Evolutionary conservation across 2,888 invertebrate species (phyloP), one percentile per base, ranked within the genome.

Genomic region (Craniophora ligustri): DNA sequence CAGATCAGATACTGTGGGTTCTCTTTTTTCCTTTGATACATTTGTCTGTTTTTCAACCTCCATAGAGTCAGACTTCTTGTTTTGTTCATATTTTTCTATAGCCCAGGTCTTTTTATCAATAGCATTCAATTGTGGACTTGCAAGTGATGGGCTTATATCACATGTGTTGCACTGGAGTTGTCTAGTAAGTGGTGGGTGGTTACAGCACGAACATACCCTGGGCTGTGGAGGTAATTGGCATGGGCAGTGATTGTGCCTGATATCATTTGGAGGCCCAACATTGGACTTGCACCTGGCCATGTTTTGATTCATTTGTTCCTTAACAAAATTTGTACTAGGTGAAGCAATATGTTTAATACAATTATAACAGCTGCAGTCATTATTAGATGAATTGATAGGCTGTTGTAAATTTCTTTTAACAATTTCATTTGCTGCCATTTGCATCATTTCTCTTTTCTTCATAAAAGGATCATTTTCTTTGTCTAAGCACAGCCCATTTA

Each of bases 1-100:
- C 44, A 96, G 84, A 76, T 96, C 95, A 48, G 91, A 88, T 15
- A 94, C 93, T 15, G 94, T 94, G 7, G 95, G 94, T 73, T 95
- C 94, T 49, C 88, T 78, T 70, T 88, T 91, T 38, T 92, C 91
- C 65, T 89, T 91, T 0, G 57, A 51, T 7, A 88, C 39, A 59
- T 81, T 85, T 6, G 72, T 76, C 65, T 86, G 84, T 65, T 82
- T 86, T 63, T 90, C 87, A 26, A 89, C 62, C 36, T 88, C 87
- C 61, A 79, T 78, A 13, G 79, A 76, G 5, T 80, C 73, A 19
- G 71, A 39, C 16, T 80, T 78, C 50, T 84, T 84, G 38, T 56
- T 80, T 46, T 87, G 72, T 58, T 88, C 87, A 82, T 86, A 88
- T 72, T 82, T 91, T 75, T 92, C 78, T 54, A 91, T 78, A 1